Conservation (phyloP, 2,888 invertebrate species). For the Andrena trimmerana region DNA sequence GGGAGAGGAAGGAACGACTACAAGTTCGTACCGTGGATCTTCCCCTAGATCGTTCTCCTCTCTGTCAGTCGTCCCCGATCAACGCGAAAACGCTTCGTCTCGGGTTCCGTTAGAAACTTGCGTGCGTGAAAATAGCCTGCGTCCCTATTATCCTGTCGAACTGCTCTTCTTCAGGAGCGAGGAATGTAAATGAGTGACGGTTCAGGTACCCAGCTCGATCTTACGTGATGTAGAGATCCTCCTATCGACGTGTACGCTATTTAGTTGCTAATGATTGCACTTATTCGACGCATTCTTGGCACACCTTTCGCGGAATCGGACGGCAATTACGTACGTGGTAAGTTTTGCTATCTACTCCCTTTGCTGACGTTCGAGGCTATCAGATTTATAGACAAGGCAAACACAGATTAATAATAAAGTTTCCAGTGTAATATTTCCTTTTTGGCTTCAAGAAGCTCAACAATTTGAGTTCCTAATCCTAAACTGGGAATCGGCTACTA, state of each 20-base stretch:
- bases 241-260: background rate
- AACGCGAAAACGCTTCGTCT: conserved; percentile 19
- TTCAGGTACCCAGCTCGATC: background rate
- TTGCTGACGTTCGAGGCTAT: background rate
- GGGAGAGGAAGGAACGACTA: conserved; percentile 41
- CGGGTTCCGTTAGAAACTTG: conserved; percentile 66
- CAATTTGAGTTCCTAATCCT: too few relatives aligned
- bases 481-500: too few relatives aligned
- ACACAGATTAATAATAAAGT: too few relatives aligned
- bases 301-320: background rate
- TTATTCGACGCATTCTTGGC: background rate
- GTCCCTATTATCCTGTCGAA: conserved; percentile 46
- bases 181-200: conserved; percentile 35
- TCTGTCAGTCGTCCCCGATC: conserved; percentile 26
- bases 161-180: conserved; percentile 24
- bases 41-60: background rate
- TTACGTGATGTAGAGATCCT: conserved; percentile 18
- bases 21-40: conserved; percentile 1
- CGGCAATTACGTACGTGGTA: background rate
- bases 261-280: background rate
- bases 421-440: too few relatives aligned
- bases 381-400: too few relatives aligned
- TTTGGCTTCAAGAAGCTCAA: too few relatives aligned
- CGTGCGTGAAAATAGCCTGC: conserved; percentile 56
- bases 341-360: background rate